Base-by-base conservation (phyloP, 2,888 invertebrate species). In the Coelopa pilipes region DNA sequence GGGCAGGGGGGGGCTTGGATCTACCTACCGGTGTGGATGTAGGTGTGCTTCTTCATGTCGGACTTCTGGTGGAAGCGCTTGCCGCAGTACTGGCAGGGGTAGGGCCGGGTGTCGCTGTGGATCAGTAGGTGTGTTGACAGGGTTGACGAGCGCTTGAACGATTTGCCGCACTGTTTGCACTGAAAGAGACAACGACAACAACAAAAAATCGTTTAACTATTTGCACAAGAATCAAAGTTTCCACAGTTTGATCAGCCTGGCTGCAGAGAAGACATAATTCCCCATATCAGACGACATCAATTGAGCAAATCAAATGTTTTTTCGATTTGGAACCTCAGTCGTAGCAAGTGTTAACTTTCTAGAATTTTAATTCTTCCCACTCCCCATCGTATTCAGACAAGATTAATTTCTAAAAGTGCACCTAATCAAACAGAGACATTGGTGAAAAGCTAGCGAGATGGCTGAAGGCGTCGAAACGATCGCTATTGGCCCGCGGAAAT, bases 21-120 rank as follows among this genome's bases (percentile, higher is more conserved):
- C 50, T n/a, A 71, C 71, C 90, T 84, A 95, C 95, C 95, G 81
- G 95, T 95, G 86, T 95, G 95, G 79, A 95, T 99, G 86, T 98
- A 99, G n/a, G 98, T 99, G 89, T 99, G 99, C 85, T 99, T 99
- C 90, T 99, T 99, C 99, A 99, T 99, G 88, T 99, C 99, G 74
- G 88, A 88, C 80, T 88, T 88, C 68, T 88, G 88, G 79, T 88
- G 88, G 79, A 88, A 88, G 68, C 88, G 84, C 77, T 88, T 88
- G 75, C 88, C 88, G 87, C 99, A 99, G 88, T 96, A 99, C 87
- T 96, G 96, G 87, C 98, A 99, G n/a, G 98, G 98, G 88, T 98
- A 99, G 4, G 98, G 98, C 82, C 98, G 90, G 59, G 98, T 98
- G 88, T 98, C 98, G 76, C 96, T 97, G 89, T 99, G 99, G 82